These are phyloP conservation scores for Myopa testacea DNA, from an alignment of 2,888 invertebrate genomes.

Conservation along the genomic window DNA sequence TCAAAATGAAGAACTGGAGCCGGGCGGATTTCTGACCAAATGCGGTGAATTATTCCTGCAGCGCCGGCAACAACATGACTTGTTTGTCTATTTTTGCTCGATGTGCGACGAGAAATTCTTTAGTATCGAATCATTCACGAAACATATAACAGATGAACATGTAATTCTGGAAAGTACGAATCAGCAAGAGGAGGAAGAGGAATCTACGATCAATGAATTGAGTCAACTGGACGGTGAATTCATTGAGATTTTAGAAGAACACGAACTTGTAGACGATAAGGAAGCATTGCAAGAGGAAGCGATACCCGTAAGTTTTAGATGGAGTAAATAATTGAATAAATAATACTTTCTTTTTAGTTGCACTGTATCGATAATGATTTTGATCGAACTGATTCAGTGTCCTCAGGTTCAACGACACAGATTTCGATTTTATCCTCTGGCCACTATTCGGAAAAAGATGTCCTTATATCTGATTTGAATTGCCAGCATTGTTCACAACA, in stretches of 20 bases:
- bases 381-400: not conserved
- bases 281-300: not conserved
- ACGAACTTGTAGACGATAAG: not conserved
- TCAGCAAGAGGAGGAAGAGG: constrained; percentile 30
- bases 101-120: constrained; percentile 44
- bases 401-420: not conserved
- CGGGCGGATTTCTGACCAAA: constrained; percentile 37
- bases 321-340: too few relatives aligned
- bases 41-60: constrained; percentile 48
- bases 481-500: too few relatives aligned
- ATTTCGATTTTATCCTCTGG: not conserved
- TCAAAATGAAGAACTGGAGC: not conserved
- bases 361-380: too few relatives aligned
- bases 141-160: constrained; percentile 45
- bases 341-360: too few relatives aligned
- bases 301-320: not conserved
- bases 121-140: constrained; percentile 36
- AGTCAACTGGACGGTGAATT: too few relatives aligned
- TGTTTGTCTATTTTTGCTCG: constrained; percentile 42
- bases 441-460: too few relatives aligned
- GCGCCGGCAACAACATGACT: constrained; percentile 35
- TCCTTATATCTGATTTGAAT: too few relatives aligned
- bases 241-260: not conserved
- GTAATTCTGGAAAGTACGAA: constrained; percentile 40
- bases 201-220: not conserved